Percentiles rank a stretch among this genome's conserved stretches.
These are phyloP conservation scores for Catagonus wagneri DNA, from an alignment of 2,113 vertebrate species.

Conservation along the genomic window DNA sequence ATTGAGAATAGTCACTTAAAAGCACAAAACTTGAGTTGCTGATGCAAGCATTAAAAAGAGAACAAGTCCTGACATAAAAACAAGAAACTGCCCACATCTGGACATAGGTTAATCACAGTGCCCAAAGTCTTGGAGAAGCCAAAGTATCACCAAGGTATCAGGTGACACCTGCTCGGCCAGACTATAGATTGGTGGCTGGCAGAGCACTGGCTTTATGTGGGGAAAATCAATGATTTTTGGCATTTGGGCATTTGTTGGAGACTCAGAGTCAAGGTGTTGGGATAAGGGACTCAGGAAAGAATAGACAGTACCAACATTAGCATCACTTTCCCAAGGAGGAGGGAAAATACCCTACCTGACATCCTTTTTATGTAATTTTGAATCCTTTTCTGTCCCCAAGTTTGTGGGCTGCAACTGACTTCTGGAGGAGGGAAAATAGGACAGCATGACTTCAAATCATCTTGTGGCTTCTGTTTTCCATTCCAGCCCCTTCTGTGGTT, in stretches of 20 bases:
- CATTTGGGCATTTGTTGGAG: background rate
- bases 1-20: background rate
- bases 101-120: background rate
- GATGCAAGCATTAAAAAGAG: background rate
- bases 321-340: background rate
- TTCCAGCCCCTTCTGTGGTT: constrained; percentile 35
- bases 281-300: background rate
- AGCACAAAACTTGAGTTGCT: background rate
- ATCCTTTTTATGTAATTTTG: background rate
- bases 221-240: background rate
- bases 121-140: background rate
- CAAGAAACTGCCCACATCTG: background rate
- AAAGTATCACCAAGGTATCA: background rate
- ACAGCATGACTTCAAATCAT: constrained; percentile 13
- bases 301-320: background rate
- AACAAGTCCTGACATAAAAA: background rate
- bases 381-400: background rate
- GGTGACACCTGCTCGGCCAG: background rate
- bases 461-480: constrained; percentile 53
- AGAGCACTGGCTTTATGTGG: background rate
- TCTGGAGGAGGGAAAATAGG: background rate
- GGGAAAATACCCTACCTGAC: background rate
- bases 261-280: background rate
- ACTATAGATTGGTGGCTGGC: background rate
- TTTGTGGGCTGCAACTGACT: background rate